Percentiles rank a stretch among this genome's conserved stretches.
Conservation (phyloP, 2,888 invertebrate genomes). For the Philaethria dido region DNA sequence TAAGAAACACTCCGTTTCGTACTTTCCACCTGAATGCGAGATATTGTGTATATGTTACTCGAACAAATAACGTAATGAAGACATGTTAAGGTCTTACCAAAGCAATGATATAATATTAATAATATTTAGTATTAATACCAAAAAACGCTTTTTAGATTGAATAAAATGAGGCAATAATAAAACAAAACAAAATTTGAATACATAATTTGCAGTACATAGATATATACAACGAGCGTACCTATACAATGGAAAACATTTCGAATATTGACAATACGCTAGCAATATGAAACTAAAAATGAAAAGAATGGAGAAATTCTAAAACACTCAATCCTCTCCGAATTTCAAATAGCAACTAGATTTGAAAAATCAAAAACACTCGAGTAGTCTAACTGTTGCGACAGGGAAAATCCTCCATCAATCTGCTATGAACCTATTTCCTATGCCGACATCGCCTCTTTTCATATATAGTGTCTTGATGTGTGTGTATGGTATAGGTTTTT, state of each 20-base stretch:
- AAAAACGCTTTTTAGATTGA: no score
- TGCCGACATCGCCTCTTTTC: constrained; percentile 58
- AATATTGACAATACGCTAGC: constrained; percentile 12
- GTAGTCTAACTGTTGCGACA: constrained; percentile 68
- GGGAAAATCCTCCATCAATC: constrained; percentile 73
- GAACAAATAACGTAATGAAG: no score
- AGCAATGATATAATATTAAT: no score
- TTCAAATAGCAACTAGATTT: constrained; percentile 15
- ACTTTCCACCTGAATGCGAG: no score
- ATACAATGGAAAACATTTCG: not conserved
- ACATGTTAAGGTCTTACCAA: no score
- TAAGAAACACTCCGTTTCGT: no score
- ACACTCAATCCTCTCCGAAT: constrained; percentile 19
- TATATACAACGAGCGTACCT: not conserved
- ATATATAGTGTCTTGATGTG: not conserved
- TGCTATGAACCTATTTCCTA: constrained; percentile 65
- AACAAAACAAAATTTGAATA: not conserved
- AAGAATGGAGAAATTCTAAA: constrained; percentile 3
- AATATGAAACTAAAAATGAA: constrained; percentile 6
- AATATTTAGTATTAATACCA: no score
- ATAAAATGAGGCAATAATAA: not conserved
- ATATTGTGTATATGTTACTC: no score
- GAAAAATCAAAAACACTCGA: constrained; percentile 43
- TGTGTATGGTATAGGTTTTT: not conserved
- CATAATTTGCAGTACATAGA: not conserved